phyloP scores from a whole-genome alignment of 2,113 vertebrate genomes.

The Thinocorus orbignyianus region DNA sequence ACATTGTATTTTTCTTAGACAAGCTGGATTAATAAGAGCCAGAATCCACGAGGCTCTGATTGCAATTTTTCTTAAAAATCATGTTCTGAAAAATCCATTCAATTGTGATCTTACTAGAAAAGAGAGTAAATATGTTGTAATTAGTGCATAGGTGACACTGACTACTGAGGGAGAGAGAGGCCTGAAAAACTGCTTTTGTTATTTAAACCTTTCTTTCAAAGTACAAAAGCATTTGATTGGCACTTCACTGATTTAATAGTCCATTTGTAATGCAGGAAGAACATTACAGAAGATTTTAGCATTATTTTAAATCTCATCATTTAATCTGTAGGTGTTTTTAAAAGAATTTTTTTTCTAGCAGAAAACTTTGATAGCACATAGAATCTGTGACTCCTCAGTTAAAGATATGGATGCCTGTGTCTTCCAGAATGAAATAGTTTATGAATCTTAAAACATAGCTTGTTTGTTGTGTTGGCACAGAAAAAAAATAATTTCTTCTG shows the following conservation, averaged over 20 bases:
- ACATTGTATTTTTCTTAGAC: constrained; percentile 47
- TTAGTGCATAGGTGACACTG: constrained; percentile 74
- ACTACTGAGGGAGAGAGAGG: constrained; percentile 56
- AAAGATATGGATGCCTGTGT: not conserved
- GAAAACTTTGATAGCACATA: constrained; percentile 46
- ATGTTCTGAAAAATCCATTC: constrained; percentile 60
- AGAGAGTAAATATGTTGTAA: constrained; percentile 70
- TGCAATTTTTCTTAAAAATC: constrained; percentile 67
- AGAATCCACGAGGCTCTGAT: constrained; percentile 57
- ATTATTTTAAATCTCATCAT: constrained; percentile 75
- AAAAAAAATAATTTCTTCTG: not conserved
- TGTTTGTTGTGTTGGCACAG: not conserved
- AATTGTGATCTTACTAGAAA: constrained; percentile 63
- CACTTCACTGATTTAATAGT: constrained; percentile 77
- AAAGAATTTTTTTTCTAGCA: constrained; percentile 61
- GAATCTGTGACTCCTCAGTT: constrained; percentile 41
- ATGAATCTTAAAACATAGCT: not conserved
- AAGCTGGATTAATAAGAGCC: constrained; percentile 48
- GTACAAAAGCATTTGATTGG: constrained; percentile 77
- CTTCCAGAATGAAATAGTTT: constrained; percentile 30
- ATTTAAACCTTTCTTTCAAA: constrained; percentile 75
- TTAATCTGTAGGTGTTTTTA: constrained; percentile 69
- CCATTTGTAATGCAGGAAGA: constrained; percentile 76
- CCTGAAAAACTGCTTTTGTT: constrained; percentile 76
- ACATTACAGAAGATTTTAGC: constrained; percentile 74